Evolutionary conservation across 2,113 vertebrate genomes (phyloP).

Genomic region (Anolis sagrei): DNA sequence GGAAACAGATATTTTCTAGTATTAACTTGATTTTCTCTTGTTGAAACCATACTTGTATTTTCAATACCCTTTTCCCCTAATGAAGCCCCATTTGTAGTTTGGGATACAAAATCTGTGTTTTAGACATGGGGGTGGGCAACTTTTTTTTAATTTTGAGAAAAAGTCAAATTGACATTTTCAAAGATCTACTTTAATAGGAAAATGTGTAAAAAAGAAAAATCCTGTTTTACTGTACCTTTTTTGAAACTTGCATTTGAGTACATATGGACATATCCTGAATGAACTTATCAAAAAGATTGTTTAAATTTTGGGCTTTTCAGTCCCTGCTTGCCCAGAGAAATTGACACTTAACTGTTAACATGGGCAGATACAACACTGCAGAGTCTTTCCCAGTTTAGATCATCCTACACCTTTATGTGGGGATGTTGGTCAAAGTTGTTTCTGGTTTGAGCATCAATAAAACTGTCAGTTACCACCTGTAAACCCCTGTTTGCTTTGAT

Average conservation of each 20-base stretch:
- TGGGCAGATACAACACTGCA: neutral
- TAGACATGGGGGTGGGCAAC: neutral
- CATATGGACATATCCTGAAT: neutral
- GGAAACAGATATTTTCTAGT: neutral
- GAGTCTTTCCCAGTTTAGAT: neutral
- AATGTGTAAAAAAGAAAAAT: constrained; percentile 2
- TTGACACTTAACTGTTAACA: neutral
- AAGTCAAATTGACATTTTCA: neutral
- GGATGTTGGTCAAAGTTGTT: constrained; percentile 8
- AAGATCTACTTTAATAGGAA: constrained; percentile 6
- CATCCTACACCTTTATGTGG: neutral
- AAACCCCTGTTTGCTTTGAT: constrained; percentile 2
- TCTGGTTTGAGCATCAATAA: constrained; percentile 28
- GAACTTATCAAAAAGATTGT: neutral
- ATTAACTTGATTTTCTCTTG: constrained; percentile 25
- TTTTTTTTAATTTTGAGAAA: constrained; percentile 7
- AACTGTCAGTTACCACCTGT: constrained; percentile 19
- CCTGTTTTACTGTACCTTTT: constrained; percentile 1
- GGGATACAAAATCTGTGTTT: neutral
- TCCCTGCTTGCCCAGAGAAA: neutral
- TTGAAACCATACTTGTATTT: constrained; percentile 24
- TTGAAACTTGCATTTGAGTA: constrained; percentile 4
- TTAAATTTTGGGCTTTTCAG: neutral
- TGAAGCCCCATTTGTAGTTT: neutral
- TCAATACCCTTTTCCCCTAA: neutral